Evolutionary conservation across 2,113 vertebrate genomes (phyloP).

Genomic region (Epinephelus lanceolatus): DNA sequence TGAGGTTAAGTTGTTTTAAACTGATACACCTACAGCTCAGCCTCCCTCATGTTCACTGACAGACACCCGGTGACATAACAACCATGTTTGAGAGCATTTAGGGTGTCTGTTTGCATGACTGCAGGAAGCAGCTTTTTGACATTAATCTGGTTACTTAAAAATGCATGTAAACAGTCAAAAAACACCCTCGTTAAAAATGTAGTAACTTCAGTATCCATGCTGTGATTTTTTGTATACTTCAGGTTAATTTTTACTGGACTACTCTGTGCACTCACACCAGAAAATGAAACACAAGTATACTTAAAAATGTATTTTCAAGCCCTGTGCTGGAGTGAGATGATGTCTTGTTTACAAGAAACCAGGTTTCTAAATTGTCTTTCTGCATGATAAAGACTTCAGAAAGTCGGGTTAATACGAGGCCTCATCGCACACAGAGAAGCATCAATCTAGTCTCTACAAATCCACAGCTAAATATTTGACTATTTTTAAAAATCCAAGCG

Average conservation of each 20-base stretch:
- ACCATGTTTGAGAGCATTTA: not conserved
- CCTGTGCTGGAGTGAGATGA: not conserved
- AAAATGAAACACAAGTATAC: not conserved
- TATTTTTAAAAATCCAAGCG: too few relatives aligned
- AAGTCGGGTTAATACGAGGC: not conserved
- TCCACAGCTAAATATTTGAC: not conserved
- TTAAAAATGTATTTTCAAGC: not conserved
- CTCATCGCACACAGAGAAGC: not conserved
- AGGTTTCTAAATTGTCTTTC: not conserved
- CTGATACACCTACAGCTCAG: too few relatives aligned
- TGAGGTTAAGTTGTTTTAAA: not conserved
- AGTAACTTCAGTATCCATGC: too few relatives aligned
- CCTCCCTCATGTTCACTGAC: too few relatives aligned
- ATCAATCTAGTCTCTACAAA: not conserved
- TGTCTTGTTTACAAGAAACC: not conserved
- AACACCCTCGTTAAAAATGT: too few relatives aligned
- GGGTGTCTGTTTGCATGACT: too few relatives aligned
- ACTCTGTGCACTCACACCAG: not conserved
- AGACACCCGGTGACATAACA: too few relatives aligned
- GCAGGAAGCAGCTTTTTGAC: too few relatives aligned
- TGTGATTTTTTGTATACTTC: too few relatives aligned
- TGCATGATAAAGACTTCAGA: not conserved
- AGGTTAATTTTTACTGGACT: too few relatives aligned
- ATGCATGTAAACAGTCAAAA: too few relatives aligned
- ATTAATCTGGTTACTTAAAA: too few relatives aligned